These are phyloP conservation scores for Sebastes cheni DNA, from an alignment of 2,797 vertebrate species.

Conservation along the genomic window DNA sequence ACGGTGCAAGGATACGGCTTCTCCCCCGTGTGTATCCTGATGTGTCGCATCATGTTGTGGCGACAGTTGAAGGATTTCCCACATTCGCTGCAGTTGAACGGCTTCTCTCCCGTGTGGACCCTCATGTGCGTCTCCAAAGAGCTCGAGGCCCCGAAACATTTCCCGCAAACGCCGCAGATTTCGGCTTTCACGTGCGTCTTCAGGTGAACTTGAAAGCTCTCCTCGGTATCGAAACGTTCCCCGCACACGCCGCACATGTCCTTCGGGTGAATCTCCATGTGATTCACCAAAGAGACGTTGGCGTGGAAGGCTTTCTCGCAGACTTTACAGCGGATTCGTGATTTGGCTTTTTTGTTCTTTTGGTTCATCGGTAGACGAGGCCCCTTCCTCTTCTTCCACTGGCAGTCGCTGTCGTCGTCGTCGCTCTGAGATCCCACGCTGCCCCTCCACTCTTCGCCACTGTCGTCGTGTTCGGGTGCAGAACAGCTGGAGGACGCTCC, in stretches of 20 bases:
- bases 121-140: slow-evolving; percentile 69
- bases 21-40: slow-evolving; percentile 68
- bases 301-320: slow-evolving; percentile 51
- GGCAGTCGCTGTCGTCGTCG: background rate
- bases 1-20: slow-evolving; percentile 60
- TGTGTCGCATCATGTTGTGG: slow-evolving; percentile 70
- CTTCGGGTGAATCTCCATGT: slow-evolving; percentile 44
- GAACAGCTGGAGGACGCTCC: background rate
- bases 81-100: slow-evolving; percentile 62
- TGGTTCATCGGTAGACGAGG: background rate
- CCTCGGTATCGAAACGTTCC: slow-evolving; percentile 10
- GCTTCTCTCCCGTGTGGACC: slow-evolving; percentile 72
- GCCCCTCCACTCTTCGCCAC: slow-evolving; percentile 41
- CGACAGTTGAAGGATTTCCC: slow-evolving; percentile 70
- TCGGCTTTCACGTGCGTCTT: slow-evolving; percentile 47
- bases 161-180: slow-evolving; percentile 58
- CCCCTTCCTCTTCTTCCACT: slow-evolving; percentile 1
- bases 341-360: slow-evolving; percentile 1
- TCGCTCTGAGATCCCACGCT: slow-evolving; percentile 1
- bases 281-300: slow-evolving; percentile 56
- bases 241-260: slow-evolving; percentile 57
- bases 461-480: background rate
- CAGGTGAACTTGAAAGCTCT: slow-evolving; percentile 39
- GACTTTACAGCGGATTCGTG: slow-evolving; percentile 50
- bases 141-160: slow-evolving; percentile 58